phyloP scores from a whole-genome alignment of 2,888 invertebrate genomes.

The Strigamia maritima region DNA sequence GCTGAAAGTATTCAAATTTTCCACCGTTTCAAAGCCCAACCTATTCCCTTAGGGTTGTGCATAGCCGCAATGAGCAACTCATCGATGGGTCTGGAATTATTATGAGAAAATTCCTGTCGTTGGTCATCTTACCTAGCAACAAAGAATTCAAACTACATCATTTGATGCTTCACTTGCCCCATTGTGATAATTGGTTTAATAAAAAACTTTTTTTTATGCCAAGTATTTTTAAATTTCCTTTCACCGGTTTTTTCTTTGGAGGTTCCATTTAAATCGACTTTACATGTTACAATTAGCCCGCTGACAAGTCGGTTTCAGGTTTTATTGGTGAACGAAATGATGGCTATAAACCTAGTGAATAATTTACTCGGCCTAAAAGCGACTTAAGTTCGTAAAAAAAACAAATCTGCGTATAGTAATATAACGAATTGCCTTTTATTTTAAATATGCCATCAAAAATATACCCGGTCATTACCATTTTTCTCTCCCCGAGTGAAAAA shows the following conservation, averaged over 20 bases:
- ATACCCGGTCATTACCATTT: conserved; percentile 12
- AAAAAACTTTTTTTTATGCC: background rate
- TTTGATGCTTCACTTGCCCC: background rate
- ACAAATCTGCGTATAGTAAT: background rate
- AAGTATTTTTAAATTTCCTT: background rate
- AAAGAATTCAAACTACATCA: background rate
- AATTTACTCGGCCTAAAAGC: background rate
- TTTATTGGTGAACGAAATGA: conserved; percentile 12
- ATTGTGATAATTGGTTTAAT: too few species aligned
- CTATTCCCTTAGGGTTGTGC: background rate
- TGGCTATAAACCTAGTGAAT: background rate
- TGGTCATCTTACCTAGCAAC: background rate
- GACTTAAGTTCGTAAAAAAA: background rate
- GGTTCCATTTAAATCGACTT: background rate
- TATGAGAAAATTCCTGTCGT: conserved; percentile 11
- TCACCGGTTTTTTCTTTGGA: background rate
- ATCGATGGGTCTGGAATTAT: background rate
- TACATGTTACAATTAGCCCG: conserved; percentile 4
- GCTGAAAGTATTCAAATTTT: conserved; percentile 14
- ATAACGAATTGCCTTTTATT: background rate
- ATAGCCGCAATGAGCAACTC: background rate
- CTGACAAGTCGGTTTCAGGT: conserved; percentile 8
- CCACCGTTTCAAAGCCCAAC: conserved; percentile 7
- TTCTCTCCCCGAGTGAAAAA: background rate
- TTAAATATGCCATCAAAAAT: background rate